Evolutionary conservation across 2,797 vertebrate genomes (phyloP).

Genomic region (Lutjanus argentimaculatus): DNA sequence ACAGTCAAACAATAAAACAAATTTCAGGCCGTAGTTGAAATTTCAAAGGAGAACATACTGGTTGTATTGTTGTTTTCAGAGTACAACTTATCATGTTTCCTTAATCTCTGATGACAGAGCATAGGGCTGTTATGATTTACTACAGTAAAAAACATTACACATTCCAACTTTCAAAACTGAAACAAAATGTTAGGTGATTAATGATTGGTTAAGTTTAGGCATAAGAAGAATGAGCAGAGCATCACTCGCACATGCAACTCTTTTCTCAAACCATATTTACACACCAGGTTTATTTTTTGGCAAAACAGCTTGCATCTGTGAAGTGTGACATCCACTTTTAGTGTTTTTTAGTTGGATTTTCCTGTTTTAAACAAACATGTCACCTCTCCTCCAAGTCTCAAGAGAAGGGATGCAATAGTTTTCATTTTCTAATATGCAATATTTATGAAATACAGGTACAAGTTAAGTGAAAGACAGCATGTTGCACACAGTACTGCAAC

Average conservation of each 20-base stretch:
- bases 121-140: too few relatives aligned
- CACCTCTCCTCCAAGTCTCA: neutral
- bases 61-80: too few relatives aligned
- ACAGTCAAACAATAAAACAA: too few relatives aligned
- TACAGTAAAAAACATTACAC: too few relatives aligned
- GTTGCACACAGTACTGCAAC: neutral
- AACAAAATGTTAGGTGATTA: neutral
- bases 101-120: too few relatives aligned
- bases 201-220: neutral
- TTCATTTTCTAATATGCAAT: neutral
- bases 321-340: conserved; percentile 3
- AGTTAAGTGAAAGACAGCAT: neutral
- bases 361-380: neutral
- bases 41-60: too few relatives aligned
- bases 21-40: too few relatives aligned
- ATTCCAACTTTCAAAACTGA: neutral
- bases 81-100: too few relatives aligned
- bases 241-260: neutral
- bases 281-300: neutral
- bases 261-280: neutral
- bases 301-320: neutral
- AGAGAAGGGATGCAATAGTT: neutral
- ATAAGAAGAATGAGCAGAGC: neutral
- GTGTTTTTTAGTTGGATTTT: neutral
- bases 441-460: neutral